Evolutionary conservation across 1,140 invertebrate genomes (phyloP).

Genomic region (Monochamus saltuarius): DNA sequence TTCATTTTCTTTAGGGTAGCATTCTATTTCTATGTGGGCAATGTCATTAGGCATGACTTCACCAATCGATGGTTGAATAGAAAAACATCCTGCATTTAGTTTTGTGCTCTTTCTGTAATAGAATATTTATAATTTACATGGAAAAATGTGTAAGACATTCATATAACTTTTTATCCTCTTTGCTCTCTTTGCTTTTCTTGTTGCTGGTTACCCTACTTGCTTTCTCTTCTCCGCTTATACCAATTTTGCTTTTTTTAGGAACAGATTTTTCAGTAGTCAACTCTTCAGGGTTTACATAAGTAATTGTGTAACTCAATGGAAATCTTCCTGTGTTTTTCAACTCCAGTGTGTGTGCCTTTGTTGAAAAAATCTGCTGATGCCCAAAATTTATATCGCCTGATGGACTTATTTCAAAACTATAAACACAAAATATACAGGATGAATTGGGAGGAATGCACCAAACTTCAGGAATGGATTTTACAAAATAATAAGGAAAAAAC

Average conservation of each 20-base stretch:
- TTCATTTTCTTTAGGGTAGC: slow-evolving; percentile 28
- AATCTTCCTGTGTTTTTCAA: slow-evolving; percentile 42
- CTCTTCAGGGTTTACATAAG: not conserved
- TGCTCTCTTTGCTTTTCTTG: slow-evolving; percentile 23
- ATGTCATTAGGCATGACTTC: slow-evolving; percentile 31
- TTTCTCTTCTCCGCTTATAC: slow-evolving; percentile 27
- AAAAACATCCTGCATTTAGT: slow-evolving; percentile 35
- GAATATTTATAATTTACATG: too few species aligned
- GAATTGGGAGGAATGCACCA: not conserved
- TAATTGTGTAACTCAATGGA: slow-evolving; percentile 36
- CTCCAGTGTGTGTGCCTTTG: slow-evolving; percentile 26
- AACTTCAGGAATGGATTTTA: too few species aligned
- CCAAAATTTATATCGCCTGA: slow-evolving; percentile 39
- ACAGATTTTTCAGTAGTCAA: not conserved
- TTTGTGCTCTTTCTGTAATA: slow-evolving; percentile 16
- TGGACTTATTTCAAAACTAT: slow-evolving; percentile 41
- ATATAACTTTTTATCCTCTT: slow-evolving; percentile 4
- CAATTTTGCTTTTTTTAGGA: slow-evolving; percentile 27
- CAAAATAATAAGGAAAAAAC: too few species aligned
- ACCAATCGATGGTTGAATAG: slow-evolving; percentile 37
- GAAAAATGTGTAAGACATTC: not conserved
- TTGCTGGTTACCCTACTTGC: slow-evolving; percentile 19
- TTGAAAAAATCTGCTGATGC: slow-evolving; percentile 30
- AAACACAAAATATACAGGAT: slow-evolving; percentile 11
- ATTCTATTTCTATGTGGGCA: slow-evolving; percentile 30